These are phyloP conservation scores for Thamnaconus septentrionalis DNA, from an alignment of 2,113 vertebrate species.

Conservation along the genomic window DNA sequence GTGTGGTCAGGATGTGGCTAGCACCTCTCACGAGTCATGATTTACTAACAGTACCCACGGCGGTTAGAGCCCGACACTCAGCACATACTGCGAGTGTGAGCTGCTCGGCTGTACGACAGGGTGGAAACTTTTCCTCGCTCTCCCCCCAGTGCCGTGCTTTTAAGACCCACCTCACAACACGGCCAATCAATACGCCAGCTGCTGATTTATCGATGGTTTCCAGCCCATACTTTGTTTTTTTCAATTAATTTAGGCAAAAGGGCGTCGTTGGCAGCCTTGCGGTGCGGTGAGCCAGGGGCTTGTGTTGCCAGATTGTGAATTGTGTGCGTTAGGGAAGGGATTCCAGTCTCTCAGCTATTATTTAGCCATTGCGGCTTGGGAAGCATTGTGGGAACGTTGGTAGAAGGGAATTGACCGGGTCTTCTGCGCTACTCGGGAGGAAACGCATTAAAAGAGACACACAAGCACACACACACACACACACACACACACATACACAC, in stretches of 20 bases:
- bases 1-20: constrained; percentile 69
- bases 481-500: constrained; percentile 10
- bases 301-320: constrained; percentile 15
- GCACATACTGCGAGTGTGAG: constrained; percentile 50
- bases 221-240: constrained; percentile 23
- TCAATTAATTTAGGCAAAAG: constrained; percentile 33
- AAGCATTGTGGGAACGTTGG: constrained; percentile 48
- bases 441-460: constrained; percentile 35
- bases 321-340: constrained; percentile 10
- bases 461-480: constrained; percentile 12
- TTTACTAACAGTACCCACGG: constrained; percentile 59
- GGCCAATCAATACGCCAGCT: too few species aligned
- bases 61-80: constrained; percentile 49
- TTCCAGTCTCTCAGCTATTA: constrained; percentile 55
- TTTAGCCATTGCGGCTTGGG: constrained; percentile 59
- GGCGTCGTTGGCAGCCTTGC: background rate
- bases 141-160: background rate
- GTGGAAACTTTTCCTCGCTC: too few species aligned
- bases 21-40: constrained; percentile 55
- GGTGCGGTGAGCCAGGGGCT: too few species aligned
- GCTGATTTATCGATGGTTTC: constrained; percentile 46
- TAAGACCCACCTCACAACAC: too few species aligned
- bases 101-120: background rate
- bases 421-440: constrained; percentile 35
- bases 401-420: constrained; percentile 42